Percentiles rank a stretch among this genome's conserved stretches.
Evolutionary conservation across 2,797 vertebrate genomes (phyloP).

Genomic region (Trachops cirrhosus): DNA sequence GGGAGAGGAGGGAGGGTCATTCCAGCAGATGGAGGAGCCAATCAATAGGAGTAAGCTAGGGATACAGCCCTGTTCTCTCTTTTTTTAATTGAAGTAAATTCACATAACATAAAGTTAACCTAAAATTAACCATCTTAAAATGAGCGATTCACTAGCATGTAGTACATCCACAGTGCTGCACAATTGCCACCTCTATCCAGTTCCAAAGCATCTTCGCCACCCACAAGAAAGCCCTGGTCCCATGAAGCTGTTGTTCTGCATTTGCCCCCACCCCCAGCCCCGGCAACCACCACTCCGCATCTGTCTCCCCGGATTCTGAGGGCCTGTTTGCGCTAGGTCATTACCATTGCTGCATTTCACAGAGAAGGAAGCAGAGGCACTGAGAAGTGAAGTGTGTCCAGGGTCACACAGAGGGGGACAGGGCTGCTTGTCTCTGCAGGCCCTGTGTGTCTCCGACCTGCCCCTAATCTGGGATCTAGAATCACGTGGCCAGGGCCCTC

Average conservation of each 20-base stretch:
- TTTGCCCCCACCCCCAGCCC: accelerated
- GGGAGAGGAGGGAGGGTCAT: too few relatives aligned
- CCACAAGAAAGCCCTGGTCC: background rate
- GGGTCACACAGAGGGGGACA: background rate
- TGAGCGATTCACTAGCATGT: background rate
- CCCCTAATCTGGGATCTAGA: background rate
- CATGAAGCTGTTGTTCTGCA: accelerated
- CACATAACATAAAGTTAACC: background rate
- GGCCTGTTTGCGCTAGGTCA: accelerated
- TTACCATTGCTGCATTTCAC: background rate
- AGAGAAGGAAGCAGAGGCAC: background rate
- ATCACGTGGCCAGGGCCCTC: background rate
- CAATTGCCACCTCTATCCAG: background rate
- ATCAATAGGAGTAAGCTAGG: too few relatives aligned
- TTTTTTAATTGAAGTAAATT: background rate
- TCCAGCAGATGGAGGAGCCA: accelerated
- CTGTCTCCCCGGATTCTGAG: background rate
- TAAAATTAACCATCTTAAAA: background rate
- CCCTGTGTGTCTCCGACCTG: accelerated
- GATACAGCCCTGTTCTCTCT: accelerated
- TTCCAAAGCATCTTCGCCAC: background rate
- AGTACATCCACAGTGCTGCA: background rate
- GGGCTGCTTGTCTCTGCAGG: background rate
- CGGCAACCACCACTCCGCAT: background rate
- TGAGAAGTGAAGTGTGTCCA: background rate